phyloP scores from a whole-genome alignment of 2,888 invertebrate genomes.

The Candidula unifasciata region DNA sequence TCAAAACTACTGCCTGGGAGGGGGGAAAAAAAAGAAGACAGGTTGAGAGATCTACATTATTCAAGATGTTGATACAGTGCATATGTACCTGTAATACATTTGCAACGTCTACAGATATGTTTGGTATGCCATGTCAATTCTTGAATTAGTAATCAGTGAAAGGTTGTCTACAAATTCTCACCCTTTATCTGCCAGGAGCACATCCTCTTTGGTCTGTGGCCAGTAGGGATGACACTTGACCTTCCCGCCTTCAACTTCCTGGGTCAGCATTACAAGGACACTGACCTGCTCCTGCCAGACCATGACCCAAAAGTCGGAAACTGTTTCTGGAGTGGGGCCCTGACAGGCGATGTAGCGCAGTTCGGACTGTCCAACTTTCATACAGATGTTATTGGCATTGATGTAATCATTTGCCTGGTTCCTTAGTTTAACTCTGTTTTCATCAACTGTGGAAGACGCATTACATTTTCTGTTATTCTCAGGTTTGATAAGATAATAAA shows the following conservation, averaged over 20 bases:
- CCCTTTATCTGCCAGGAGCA: constrained; percentile 63
- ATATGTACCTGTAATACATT: no score
- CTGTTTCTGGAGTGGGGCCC: constrained; percentile 94
- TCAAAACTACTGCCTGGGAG: no score
- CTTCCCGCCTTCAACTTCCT: constrained; percentile 91
- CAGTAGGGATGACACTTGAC: constrained; percentile 98
- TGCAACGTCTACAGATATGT: no score
- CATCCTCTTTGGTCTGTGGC: constrained; percentile 81
- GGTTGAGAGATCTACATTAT: no score
- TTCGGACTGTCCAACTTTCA: constrained; percentile 57
- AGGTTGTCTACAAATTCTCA: constrained; percentile 50
- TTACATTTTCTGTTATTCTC: background rate
- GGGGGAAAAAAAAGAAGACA: no score
- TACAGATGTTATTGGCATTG: constrained; percentile 66
- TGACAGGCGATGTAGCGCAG: constrained; percentile 74
- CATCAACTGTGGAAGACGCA: constrained; percentile 67
- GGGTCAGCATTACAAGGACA: constrained; percentile 91
- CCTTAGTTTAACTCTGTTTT: constrained; percentile 68
- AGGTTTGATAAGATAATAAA: background rate
- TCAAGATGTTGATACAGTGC: no score
- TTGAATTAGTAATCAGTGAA: no score
- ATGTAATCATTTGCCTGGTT: constrained; percentile 64
- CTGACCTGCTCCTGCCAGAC: constrained; percentile 95
- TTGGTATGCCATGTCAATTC: no score
- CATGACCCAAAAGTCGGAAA: constrained; percentile 97